A percentile compares a stretch with the other conserved stretches of the same genome.
Conservation (phyloP, 2,113 vertebrate species). For the Aegotheles bennettii region DNA sequence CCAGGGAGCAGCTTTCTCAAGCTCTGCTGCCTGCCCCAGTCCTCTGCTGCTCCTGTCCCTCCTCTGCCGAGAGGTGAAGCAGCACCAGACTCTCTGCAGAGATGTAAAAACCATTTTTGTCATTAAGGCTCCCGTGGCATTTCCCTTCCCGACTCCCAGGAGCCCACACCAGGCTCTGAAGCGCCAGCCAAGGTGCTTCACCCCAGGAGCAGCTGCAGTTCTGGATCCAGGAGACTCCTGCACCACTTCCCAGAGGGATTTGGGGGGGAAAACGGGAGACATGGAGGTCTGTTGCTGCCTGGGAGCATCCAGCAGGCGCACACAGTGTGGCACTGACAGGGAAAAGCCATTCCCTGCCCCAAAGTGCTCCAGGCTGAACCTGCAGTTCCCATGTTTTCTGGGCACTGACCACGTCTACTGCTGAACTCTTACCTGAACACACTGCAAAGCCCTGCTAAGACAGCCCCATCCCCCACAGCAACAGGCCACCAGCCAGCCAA, state of each 20-base stretch:
- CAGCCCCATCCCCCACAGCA: rapidly evolving
- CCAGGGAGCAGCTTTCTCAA: background rate
- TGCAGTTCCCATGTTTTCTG: background rate
- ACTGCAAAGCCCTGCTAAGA: background rate
- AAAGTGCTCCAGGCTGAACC: background rate
- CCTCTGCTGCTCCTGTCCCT: background rate
- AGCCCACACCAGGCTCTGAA: background rate
- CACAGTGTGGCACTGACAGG: rapidly evolving
- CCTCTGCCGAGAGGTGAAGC: background rate
- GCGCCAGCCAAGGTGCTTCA: background rate
- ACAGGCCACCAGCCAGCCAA: background rate
- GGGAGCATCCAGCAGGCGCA: rapidly evolving
- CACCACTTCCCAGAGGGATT: rapidly evolving
- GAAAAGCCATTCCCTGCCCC: background rate
- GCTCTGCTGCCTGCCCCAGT: background rate
- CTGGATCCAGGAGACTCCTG: background rate
- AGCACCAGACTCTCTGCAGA: background rate
- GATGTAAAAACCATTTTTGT: background rate
- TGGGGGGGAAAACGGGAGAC: background rate
- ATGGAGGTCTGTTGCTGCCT: background rate
- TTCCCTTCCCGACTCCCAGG: background rate
- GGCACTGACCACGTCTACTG: background rate
- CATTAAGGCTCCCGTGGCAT: background rate
- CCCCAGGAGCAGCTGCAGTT: background rate
- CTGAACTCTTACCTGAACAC: background rate